phyloP scores from a whole-genome alignment of 53 echinoderm and acorn worm genomes.

The Holothuria scabra region DNA sequence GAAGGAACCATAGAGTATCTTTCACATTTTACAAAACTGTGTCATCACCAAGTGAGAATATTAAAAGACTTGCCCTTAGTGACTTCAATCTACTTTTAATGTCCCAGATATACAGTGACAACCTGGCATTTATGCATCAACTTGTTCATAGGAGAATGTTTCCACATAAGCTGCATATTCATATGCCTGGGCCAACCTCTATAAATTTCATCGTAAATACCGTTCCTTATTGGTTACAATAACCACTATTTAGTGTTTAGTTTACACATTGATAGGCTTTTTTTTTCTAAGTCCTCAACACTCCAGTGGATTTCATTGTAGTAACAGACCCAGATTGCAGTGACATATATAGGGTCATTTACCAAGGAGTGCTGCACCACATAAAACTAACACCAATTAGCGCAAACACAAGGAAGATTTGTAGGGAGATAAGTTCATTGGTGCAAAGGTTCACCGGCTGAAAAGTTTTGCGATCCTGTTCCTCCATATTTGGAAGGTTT shows the following conservation, averaged over 20 bases:
- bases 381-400: conserved; percentile 42
- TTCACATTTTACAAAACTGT: conserved; percentile 10
- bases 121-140: neutral
- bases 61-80: conserved; percentile 29
- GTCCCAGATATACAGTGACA: conserved; percentile 30
- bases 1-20: neutral
- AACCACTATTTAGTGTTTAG: neutral
- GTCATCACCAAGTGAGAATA: conserved; percentile 38
- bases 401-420: conserved; percentile 44
- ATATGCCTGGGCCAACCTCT: too few relatives aligned
- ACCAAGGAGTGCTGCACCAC: conserved; percentile 24
- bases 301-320: conserved; percentile 45
- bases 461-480: too few relatives aligned
- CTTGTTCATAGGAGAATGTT: conserved; percentile 9
- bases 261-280: conserved; percentile 22
- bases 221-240: neutral
- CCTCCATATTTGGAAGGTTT: too few relatives aligned
- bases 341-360: conserved; percentile 37
- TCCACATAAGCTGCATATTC: too few relatives aligned
- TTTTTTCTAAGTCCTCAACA: conserved; percentile 35
- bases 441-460: conserved; percentile 17
- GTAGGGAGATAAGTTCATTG: conserved; percentile 32
- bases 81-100: conserved; percentile 30
- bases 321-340: conserved; percentile 3
- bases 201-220: neutral